Conservation (phyloP, 2,888 invertebrate species). For the Drosophila multiciliata region DNA sequence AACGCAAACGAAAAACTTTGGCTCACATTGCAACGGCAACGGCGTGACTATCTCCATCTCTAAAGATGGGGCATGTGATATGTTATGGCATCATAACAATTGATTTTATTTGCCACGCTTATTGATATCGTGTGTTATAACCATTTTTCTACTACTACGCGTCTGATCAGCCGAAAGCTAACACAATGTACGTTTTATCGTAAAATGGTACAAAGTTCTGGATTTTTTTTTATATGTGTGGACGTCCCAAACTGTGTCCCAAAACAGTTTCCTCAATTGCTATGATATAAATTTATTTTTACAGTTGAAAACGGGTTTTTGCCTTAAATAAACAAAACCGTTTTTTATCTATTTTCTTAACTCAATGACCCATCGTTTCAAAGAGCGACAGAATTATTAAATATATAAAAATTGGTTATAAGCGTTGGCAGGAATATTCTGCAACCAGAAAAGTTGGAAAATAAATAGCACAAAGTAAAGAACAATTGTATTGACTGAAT, state of each 20-base stretch:
- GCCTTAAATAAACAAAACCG: constrained; percentile 20
- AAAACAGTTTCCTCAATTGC: constrained; percentile 27
- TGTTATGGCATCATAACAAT: constrained; percentile 79
- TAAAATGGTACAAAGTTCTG: constrained; percentile 33
- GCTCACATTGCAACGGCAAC: constrained; percentile 59
- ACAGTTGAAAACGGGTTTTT: constrained; percentile 10
- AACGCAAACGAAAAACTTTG: constrained; percentile 63
- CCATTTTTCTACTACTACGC: constrained; percentile 43
- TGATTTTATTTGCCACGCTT: constrained; percentile 73
- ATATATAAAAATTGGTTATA: background rate
- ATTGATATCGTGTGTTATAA: constrained; percentile 71
- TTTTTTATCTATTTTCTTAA: constrained; percentile 3
- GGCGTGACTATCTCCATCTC: constrained; percentile 13
- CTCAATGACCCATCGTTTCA: background rate
- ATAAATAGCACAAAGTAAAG: background rate
- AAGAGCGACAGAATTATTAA: background rate
- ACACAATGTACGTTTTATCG: constrained; percentile 32
- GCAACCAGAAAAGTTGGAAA: background rate
- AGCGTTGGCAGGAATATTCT: background rate
- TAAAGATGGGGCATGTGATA: constrained; percentile 49
- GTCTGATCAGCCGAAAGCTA: constrained; percentile 31
- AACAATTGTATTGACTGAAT: background rate
- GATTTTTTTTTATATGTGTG: constrained; percentile 25
- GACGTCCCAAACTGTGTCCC: constrained; percentile 6
- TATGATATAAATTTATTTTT: constrained; percentile 40